Evolutionary conservation across 2,797 vertebrate genomes (phyloP).

Genomic region (Peromyscus aztecus): DNA sequence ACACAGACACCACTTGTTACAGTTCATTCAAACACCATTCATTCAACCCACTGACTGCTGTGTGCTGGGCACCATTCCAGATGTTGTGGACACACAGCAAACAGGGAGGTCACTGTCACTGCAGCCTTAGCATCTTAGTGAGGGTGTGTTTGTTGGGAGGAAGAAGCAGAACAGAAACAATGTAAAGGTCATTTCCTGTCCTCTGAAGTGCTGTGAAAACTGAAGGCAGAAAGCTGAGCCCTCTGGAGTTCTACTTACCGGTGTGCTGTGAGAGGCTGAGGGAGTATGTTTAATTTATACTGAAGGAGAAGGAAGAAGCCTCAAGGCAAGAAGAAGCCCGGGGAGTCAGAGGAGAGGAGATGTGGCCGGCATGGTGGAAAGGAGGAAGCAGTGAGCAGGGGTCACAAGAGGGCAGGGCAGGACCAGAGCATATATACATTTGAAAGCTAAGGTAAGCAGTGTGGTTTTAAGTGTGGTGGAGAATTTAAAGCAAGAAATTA

Average conservation of each 20-base stretch:
- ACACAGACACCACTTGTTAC: background rate
- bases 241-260: background rate
- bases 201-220: slow-evolving; percentile 34
- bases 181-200: slow-evolving; percentile 20
- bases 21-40: slow-evolving; percentile 37
- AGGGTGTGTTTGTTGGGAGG: background rate
- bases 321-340: slow-evolving; percentile 7
- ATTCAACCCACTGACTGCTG: background rate
- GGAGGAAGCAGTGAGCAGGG: background rate
- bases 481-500: slow-evolving; percentile 19
- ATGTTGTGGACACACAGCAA: background rate
- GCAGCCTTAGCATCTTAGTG: background rate
- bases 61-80: background rate
- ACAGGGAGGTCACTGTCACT: background rate
- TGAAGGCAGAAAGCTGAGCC: background rate
- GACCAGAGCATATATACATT: background rate
- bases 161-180: slow-evolving; percentile 38
- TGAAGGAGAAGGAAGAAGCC: background rate
- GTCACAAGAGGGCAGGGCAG: background rate
- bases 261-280: background rate
- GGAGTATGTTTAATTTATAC: slow-evolving; percentile 23
- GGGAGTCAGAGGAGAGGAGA: background rate
- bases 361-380: too few relatives aligned
- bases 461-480: background rate
- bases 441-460: background rate